A percentile compares a stretch with the other conserved stretches of the same genome.
Conservation (phyloP, 2,113 vertebrate species). For the Periophthalmus modestus region DNA sequence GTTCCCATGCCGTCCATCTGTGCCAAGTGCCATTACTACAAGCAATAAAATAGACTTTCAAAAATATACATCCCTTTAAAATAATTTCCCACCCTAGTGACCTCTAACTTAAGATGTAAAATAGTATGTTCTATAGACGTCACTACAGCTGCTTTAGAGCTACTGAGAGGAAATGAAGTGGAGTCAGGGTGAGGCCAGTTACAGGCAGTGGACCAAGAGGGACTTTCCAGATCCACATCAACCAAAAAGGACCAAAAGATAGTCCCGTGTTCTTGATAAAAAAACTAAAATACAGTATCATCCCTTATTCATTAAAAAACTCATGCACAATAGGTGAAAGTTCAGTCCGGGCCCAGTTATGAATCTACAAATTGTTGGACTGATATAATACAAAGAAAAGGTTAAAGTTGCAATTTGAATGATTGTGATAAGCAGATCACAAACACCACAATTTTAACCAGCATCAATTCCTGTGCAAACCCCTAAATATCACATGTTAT, state of each 20-base stretch:
- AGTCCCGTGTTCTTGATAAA: constrained; percentile 12
- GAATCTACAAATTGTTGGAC: neutral
- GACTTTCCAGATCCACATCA: constrained; percentile 48
- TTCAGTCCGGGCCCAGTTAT: neutral
- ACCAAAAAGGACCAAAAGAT: constrained; percentile 21
- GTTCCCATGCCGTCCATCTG: no score
- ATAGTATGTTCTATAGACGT: constrained; percentile 23
- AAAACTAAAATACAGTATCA: neutral
- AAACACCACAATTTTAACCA: no score
- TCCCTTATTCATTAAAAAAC: neutral
- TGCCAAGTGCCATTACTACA: neutral
- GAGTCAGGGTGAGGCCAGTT: constrained; percentile 14
- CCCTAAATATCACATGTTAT: no score
- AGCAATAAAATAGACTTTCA: neutral
- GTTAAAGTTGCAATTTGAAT: neutral
- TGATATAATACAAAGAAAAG: neutral
- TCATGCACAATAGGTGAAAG: neutral
- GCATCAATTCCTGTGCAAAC: no score
- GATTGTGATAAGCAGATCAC: no score
- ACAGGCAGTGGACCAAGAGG: constrained; percentile 36
- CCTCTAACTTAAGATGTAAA: constrained; percentile 28
- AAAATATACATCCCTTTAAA: neutral
- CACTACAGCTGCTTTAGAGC: constrained; percentile 38
- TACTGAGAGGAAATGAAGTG: constrained; percentile 32
- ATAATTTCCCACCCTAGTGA: neutral